A percentile compares a stretch with the other conserved stretches of the same genome.
Conservation (phyloP, 2,888 invertebrate genomes). For the Digitonthophagus gazella region DNA sequence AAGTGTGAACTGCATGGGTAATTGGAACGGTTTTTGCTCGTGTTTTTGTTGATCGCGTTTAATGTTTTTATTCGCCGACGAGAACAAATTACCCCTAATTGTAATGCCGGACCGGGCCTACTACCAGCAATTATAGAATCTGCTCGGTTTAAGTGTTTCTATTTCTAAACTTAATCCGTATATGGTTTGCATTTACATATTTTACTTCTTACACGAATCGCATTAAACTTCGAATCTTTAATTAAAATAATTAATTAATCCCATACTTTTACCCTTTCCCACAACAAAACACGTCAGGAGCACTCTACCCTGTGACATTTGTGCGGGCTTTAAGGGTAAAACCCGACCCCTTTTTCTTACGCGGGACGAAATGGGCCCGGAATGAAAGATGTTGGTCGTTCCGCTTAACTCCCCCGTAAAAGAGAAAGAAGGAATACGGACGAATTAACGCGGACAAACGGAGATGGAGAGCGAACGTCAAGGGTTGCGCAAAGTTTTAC, state of each 20-base stretch:
- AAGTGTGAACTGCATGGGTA: neutral
- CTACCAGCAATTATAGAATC: neutral
- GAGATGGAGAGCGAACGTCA: neutral
- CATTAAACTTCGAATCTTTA: neutral
- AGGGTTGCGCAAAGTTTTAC: neutral
- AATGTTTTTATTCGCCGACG: neutral
- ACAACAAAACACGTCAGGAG: neutral
- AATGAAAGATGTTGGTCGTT: neutral
- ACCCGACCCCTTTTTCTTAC: neutral
- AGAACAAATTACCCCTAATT: neutral
- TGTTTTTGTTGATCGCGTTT: neutral
- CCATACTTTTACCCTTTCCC: neutral
- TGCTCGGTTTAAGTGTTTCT: too few relatives aligned
- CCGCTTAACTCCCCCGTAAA: neutral
- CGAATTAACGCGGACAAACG: neutral
- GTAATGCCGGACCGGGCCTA: neutral
- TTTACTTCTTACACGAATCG: too few relatives aligned
- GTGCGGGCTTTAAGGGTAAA: neutral
- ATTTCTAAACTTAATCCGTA: too few relatives aligned
- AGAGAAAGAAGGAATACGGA: neutral
- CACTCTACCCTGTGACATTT: neutral
- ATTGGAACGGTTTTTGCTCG: neutral
- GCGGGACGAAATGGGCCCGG: neutral
- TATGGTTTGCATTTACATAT: too few relatives aligned
- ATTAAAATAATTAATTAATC: neutral